These are phyloP conservation scores for Drosophila funebris DNA, from an alignment of 1,140 invertebrate genomes.

Conservation along the genomic window DNA sequence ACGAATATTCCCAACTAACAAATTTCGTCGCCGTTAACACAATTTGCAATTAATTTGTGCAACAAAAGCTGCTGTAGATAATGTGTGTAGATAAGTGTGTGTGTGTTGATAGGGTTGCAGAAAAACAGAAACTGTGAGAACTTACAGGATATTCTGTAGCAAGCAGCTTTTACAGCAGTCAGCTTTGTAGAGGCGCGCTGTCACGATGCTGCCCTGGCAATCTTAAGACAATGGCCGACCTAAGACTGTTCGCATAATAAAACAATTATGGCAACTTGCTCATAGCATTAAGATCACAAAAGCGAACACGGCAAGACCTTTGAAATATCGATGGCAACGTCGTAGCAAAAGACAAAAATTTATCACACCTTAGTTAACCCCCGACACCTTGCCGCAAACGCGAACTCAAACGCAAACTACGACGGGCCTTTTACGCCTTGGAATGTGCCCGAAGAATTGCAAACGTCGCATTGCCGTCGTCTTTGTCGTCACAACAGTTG, in stretches of 20 bases:
- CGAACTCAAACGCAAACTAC: constrained; percentile 2
- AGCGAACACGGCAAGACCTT: constrained; percentile 43
- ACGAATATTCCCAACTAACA: neutral
- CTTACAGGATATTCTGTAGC: neutral
- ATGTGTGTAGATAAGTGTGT: neutral
- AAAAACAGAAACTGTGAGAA: neutral
- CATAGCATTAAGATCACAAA: constrained; percentile 37
- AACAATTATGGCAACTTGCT: constrained; percentile 69
- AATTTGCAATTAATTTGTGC: constrained; percentile 10
- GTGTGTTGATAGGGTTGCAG: neutral
- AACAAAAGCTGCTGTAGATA: neutral
- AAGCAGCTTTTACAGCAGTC: no score
- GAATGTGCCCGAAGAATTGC: constrained; percentile 66
- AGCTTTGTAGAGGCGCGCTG: constrained; percentile 49
- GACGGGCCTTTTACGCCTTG: constrained; percentile 47
- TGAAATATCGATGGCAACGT: constrained; percentile 66
- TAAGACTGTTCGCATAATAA: constrained; percentile 54
- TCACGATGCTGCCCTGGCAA: constrained; percentile 57
- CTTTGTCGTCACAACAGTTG: constrained; percentile 39
- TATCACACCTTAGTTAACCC: constrained; percentile 82
- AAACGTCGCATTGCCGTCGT: constrained; percentile 33
- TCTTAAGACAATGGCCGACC: constrained; percentile 23
- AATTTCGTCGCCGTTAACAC: constrained; percentile 4
- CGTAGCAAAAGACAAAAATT: constrained; percentile 62
- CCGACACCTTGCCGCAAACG: constrained; percentile 67